Percentiles rank a stretch among this genome's conserved stretches.
Conservation (phyloP, 2,888 invertebrate genomes). For the Pristionchus mayeri region DNA sequence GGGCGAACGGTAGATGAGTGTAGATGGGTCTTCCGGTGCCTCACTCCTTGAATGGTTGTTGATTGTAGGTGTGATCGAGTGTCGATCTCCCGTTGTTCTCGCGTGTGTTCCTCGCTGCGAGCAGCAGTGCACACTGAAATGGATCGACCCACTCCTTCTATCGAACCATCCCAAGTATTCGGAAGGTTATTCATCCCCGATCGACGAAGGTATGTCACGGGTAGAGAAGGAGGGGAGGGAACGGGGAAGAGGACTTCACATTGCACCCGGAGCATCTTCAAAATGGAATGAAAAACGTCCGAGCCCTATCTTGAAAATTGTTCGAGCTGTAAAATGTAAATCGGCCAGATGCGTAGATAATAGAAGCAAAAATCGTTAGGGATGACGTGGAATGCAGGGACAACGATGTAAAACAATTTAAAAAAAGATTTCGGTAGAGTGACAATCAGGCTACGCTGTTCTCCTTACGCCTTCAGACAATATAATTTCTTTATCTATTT, state of each 20-base stretch:
- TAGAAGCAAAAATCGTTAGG: too few relatives aligned
- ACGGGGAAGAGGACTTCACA: background rate
- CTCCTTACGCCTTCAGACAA: too few relatives aligned
- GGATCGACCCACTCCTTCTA: background rate
- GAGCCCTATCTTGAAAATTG: too few relatives aligned
- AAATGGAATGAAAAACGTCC: too few relatives aligned
- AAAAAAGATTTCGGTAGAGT: too few relatives aligned
- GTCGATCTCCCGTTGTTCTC: slow-evolving; percentile 12
- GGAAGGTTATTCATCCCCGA: slow-evolving; percentile 27
- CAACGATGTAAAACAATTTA: background rate
- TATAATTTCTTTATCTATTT: too few relatives aligned
- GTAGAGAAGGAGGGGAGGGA: background rate
- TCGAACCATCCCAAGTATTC: background rate
- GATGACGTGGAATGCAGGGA: background rate
- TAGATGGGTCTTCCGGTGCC: too few relatives aligned
- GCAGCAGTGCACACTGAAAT: background rate
- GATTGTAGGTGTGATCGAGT: slow-evolving; percentile 40
- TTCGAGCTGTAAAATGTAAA: too few relatives aligned
- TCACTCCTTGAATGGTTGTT: too few relatives aligned
- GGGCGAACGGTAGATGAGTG: background rate
- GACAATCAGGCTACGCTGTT: too few relatives aligned
- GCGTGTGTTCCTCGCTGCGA: slow-evolving; percentile 11
- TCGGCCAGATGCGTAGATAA: too few relatives aligned
- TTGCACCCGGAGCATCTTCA: too few relatives aligned
- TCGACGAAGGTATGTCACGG: slow-evolving; percentile 13